These are phyloP conservation scores for Drosophila gunungcola DNA, from an alignment of 1,140 invertebrate genomes.

Conservation along the genomic window DNA sequence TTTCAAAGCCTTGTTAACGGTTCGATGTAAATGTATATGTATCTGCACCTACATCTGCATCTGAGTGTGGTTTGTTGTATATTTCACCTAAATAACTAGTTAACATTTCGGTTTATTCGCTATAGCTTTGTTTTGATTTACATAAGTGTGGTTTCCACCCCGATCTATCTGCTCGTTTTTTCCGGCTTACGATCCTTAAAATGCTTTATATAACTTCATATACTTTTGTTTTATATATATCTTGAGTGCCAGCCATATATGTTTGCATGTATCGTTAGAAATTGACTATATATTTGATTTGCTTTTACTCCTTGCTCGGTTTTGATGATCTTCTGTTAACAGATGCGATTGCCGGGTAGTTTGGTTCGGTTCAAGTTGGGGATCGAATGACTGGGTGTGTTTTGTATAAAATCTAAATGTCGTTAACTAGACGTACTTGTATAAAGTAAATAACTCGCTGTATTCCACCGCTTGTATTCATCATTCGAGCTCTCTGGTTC, in stretches of 20 bases:
- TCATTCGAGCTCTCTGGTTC: slow-evolving; percentile 20
- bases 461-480: slow-evolving; percentile 60
- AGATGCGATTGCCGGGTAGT: slow-evolving; percentile 13
- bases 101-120: slow-evolving; percentile 74
- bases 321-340: slow-evolving; percentile 47
- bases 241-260: slow-evolving; percentile 50
- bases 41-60: slow-evolving; percentile 18
- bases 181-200: slow-evolving; percentile 44
- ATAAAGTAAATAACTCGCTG: slow-evolving; percentile 81
- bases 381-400: slow-evolving; percentile 33
- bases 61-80: slow-evolving; percentile 72
- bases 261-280: slow-evolving; percentile 57
- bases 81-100: slow-evolving; percentile 83
- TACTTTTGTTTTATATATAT: slow-evolving; percentile 47
- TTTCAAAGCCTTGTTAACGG: slow-evolving; percentile 54
- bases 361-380: slow-evolving; percentile 17
- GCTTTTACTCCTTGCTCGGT: slow-evolving; percentile 44
- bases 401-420: slow-evolving; percentile 81
- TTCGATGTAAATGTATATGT: slow-evolving; percentile 51
- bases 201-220: slow-evolving; percentile 63
- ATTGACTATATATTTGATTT: slow-evolving; percentile 81
- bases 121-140: slow-evolving; percentile 54
- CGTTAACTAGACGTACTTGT: slow-evolving; percentile 71
- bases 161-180: slow-evolving; percentile 36
- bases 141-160: slow-evolving; percentile 38